These are phyloP conservation scores for Littorina saxatilis DNA, from an alignment of 1,140 invertebrate genomes.

Conservation along the genomic window DNA sequence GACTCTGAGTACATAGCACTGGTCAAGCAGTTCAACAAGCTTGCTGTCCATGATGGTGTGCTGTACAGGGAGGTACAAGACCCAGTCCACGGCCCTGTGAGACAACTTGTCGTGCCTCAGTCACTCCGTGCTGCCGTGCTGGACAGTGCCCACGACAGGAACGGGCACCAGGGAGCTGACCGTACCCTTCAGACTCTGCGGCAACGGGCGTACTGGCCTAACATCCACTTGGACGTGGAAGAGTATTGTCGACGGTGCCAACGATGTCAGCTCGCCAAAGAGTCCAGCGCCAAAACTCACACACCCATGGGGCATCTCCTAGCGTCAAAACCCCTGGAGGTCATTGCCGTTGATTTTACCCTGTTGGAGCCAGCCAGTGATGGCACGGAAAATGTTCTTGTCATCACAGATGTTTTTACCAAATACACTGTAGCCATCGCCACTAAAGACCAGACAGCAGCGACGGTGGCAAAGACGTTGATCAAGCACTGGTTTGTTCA, in stretches of 20 bases:
- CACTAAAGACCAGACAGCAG: slow-evolving; percentile 41
- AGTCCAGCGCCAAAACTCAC: slow-evolving; percentile 22
- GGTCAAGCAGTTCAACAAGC: not conserved
- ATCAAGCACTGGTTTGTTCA: slow-evolving; percentile 44
- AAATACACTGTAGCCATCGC: slow-evolving; percentile 40
- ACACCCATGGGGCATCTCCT: slow-evolving; percentile 23
- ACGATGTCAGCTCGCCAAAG: slow-evolving; percentile 37
- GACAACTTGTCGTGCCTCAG: not conserved
- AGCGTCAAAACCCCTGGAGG: slow-evolving; percentile 39
- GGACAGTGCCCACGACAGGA: not conserved
- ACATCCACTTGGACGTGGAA: slow-evolving; percentile 35
- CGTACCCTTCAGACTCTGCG: slow-evolving; percentile 23
- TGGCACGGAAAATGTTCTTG: slow-evolving; percentile 50
- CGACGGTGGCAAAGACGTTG: slow-evolving; percentile 30
- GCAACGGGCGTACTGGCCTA: slow-evolving; percentile 13
- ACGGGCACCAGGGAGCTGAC: not conserved
- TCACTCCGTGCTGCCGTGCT: not conserved
- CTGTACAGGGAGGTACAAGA: not conserved
- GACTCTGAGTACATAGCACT: too few species aligned
- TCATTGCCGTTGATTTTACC: slow-evolving; percentile 47
- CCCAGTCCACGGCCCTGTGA: not conserved
- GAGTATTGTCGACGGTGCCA: slow-evolving; percentile 40
- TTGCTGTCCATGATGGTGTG: not conserved
- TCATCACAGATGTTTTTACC: slow-evolving; percentile 54
- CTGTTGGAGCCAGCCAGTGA: slow-evolving; percentile 35